A percentile compares a stretch with the other conserved stretches of the same genome.
These are phyloP conservation scores for Tachysurus fulvidraco DNA, from an alignment of 2,113 vertebrate genomes.

Conservation along the genomic window DNA sequence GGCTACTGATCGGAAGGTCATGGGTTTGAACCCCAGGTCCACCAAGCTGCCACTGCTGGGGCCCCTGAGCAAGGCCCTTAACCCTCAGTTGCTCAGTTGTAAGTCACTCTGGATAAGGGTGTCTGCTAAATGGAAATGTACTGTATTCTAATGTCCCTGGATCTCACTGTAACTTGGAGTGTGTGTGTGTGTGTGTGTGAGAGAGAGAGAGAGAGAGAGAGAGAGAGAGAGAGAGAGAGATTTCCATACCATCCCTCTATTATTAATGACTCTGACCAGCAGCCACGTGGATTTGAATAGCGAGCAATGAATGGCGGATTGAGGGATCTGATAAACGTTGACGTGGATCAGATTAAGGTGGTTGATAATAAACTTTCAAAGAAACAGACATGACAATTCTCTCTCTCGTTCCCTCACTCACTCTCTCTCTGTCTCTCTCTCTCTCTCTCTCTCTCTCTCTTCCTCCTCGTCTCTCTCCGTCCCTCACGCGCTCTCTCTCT, in stretches of 20 bases:
- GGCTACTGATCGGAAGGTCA: too few relatives aligned
- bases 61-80: too few relatives aligned
- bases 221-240: slow-evolving; percentile 3
- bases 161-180: neutral
- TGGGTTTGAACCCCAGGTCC: too few relatives aligned
- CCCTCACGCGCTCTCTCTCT: too few relatives aligned
- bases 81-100: too few relatives aligned
- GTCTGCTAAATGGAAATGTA: too few relatives aligned
- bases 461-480: too few relatives aligned
- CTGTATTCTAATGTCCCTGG: neutral
- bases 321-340: slow-evolving; percentile 41
- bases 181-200: neutral
- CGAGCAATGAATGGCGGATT: slow-evolving; percentile 46
- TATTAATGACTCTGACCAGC: slow-evolving; percentile 24
- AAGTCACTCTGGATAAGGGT: too few relatives aligned
- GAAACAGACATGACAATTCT: slow-evolving; percentile 35
- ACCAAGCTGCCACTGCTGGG: too few relatives aligned
- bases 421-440: neutral
- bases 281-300: slow-evolving; percentile 47
- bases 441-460: too few relatives aligned
- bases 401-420: slow-evolving; percentile 11
- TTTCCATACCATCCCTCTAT: slow-evolving; percentile 43
- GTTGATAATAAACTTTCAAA: slow-evolving; percentile 56
- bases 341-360: slow-evolving; percentile 14
- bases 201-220: too few relatives aligned